Percentiles rank a stretch among this genome's conserved stretches.
phyloP scores from a whole-genome alignment of 2,113 vertebrate genomes.

The Pampusana beccarii region DNA sequence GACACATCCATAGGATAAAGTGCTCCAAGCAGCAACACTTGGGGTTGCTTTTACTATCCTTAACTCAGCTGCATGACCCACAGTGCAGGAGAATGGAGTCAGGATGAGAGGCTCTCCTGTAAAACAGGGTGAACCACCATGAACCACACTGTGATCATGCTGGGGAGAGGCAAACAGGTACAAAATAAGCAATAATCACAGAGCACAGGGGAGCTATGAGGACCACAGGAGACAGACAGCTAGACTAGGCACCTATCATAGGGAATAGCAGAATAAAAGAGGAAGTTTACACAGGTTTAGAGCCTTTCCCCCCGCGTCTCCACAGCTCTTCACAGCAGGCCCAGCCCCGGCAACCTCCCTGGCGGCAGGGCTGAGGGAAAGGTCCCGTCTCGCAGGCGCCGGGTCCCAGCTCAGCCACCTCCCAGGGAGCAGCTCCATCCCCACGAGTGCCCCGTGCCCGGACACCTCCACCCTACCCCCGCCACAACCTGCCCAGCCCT shows the following conservation, averaged over 20 bases:
- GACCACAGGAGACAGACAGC: accelerated
- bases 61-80: too few relatives aligned
- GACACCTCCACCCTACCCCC: accelerated
- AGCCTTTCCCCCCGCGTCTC: accelerated
- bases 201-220: not conserved
- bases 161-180: accelerated
- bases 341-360: not conserved
- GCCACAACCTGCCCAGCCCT: accelerated
- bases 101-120: accelerated
- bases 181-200: not conserved
- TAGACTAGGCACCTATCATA: accelerated
- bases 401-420: accelerated
- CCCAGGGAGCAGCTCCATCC: accelerated
- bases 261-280: accelerated
- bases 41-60: not conserved
- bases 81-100: accelerated
- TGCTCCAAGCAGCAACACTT: accelerated
- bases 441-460: accelerated
- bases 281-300: accelerated
- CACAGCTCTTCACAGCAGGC: not conserved
- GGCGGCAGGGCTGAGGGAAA: accelerated
- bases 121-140: not conserved
- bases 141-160: not conserved
- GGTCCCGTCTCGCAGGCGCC: accelerated
- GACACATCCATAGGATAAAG: not conserved